Percentiles rank a stretch among this genome's conserved stretches.
These are phyloP conservation scores for Gnathonemus echidnorhynchus DNA, from an alignment of 2,113 vertebrate species.

Conservation along the genomic window DNA sequence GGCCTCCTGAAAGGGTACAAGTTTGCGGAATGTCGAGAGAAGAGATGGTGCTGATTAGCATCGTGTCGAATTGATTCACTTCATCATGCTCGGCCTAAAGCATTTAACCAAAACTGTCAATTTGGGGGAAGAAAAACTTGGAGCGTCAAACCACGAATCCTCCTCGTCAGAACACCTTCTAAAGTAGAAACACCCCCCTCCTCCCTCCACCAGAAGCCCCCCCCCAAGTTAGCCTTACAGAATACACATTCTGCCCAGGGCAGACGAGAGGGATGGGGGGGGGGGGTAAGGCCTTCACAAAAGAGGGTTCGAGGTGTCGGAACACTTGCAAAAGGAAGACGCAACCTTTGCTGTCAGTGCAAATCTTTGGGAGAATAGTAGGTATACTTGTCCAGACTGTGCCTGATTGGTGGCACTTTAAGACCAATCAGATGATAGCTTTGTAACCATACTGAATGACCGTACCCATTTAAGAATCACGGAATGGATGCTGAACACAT, in stretches of 20 bases:
- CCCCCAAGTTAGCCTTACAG: neutral
- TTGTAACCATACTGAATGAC: conserved; percentile 47
- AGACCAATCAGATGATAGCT: conserved; percentile 45
- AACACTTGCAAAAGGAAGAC: neutral
- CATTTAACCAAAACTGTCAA: neutral
- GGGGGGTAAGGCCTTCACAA: neutral
- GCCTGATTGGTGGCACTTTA: conserved; percentile 34
- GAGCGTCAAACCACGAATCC: neutral
- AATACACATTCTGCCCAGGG: neutral
- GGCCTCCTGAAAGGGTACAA: neutral
- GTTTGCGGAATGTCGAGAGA: neutral
- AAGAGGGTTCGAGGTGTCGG: neutral
- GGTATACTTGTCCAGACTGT: conserved; percentile 1
- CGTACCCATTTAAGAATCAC: conserved; percentile 33
- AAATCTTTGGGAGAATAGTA: neutral
- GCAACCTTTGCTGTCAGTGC: neutral
- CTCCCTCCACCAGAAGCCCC: neutral
- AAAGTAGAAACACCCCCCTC: neutral
- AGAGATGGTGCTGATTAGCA: neutral
- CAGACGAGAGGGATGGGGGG: neutral
- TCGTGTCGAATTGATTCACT: neutral
- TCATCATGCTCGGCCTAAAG: neutral
- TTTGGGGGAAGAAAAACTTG: neutral
- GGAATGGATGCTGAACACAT: conserved; percentile 26
- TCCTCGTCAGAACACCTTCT: neutral